Evolutionary conservation across 2,888 invertebrate species (phyloP).

Genomic region (Nymphalis polychloros): DNA sequence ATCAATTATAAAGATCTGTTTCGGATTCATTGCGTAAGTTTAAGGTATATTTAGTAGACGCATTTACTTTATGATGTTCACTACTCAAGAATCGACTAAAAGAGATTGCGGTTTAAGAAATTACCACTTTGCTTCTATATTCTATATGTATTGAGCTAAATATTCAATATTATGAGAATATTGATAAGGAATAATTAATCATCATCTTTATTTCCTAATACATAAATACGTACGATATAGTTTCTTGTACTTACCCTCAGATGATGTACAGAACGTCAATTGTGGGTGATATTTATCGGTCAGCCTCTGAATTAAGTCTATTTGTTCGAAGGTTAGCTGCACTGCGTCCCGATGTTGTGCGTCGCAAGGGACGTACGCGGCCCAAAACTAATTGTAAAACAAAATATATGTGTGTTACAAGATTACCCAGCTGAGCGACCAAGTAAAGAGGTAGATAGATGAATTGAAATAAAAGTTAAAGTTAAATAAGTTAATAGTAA

Average conservation of each 20-base stretch:
- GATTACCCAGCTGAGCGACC: neutral
- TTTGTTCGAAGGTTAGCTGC: slow-evolving; percentile 91
- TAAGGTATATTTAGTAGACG: too few species aligned
- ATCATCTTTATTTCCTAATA: neutral
- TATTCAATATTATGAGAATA: neutral
- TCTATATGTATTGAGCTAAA: neutral
- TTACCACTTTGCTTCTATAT: too few species aligned
- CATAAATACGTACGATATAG: neutral
- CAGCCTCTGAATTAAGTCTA: slow-evolving; percentile 91
- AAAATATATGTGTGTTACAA: slow-evolving; percentile 21
- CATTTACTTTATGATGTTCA: too few species aligned
- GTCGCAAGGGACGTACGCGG: slow-evolving; percentile 91
- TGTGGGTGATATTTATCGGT: slow-evolving; percentile 90
- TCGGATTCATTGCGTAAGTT: too few species aligned
- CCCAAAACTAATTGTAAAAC: slow-evolving; percentile 87
- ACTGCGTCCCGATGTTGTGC: slow-evolving; percentile 92
- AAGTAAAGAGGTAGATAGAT: too few species aligned
- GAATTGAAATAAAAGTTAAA: too few species aligned
- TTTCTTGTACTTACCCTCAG: slow-evolving; percentile 82
- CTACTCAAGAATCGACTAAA: too few species aligned
- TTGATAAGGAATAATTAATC: neutral
- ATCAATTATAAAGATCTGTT: too few species aligned
- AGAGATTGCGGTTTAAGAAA: too few species aligned
- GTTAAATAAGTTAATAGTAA: too few species aligned
- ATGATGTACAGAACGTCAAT: slow-evolving; percentile 88